Evolutionary conservation across 2,888 invertebrate genomes (phyloP).

Genomic region (Incurvaria masculella): DNA sequence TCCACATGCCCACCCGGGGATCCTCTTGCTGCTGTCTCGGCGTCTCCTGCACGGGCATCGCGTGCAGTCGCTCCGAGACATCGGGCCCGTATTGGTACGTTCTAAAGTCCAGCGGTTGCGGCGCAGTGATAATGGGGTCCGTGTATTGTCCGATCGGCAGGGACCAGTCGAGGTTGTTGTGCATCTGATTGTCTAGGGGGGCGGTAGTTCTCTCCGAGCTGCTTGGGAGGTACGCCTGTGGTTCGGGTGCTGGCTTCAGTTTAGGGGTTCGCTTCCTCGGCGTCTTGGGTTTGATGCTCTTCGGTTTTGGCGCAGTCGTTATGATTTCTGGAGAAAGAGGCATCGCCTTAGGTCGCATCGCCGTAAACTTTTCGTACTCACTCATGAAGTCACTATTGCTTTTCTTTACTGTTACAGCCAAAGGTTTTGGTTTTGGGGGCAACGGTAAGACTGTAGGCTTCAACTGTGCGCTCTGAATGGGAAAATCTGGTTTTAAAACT

Average conservation of each 20-base stretch:
- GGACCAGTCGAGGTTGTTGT: conserved; percentile 18
- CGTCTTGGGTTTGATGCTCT: conserved; percentile 1
- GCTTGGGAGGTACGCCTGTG: too few species aligned
- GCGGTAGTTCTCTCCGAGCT: neutral
- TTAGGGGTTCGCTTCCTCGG: neutral
- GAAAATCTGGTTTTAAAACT: neutral
- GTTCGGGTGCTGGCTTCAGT: conserved; percentile 2
- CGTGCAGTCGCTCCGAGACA: conserved; percentile 13
- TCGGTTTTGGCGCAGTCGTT: conserved; percentile 5
- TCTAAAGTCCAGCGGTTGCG: conserved; percentile 31
- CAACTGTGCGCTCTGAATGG: too few species aligned
- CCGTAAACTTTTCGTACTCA: conserved; percentile 45
- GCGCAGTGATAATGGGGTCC: conserved; percentile 36
- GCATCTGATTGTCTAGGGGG: neutral
- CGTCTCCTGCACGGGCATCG: conserved; percentile 6
- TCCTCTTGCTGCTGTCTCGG: neutral
- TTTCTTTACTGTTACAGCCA: conserved; percentile 34
- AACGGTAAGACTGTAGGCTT: neutral
- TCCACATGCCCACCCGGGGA: conserved; percentile 23
- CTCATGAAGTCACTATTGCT: conserved; percentile 42
- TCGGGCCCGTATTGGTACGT: conserved; percentile 16
- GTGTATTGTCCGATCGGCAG: conserved; percentile 42
- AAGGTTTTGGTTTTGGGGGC: conserved; percentile 11
- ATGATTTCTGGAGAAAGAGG: conserved; percentile 11
- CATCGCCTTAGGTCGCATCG: conserved; percentile 10